These are phyloP conservation scores for Erebia ligea DNA, from an alignment of 2,888 invertebrate genomes.

Conservation along the genomic window DNA sequence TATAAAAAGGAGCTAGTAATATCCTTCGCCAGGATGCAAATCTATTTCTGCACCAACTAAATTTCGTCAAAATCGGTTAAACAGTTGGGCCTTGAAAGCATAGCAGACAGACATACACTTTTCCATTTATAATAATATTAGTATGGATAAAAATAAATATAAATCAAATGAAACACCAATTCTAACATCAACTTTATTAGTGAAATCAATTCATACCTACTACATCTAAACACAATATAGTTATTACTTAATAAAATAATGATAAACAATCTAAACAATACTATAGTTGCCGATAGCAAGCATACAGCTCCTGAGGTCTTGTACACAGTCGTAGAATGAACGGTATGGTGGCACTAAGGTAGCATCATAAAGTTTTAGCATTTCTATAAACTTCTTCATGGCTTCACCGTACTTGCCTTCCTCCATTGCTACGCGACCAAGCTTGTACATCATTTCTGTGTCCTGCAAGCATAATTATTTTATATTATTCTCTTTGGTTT, in stretches of 20 bases:
- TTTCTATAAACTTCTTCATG: conserved; percentile 85
- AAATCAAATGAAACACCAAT: background rate
- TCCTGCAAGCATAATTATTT: conserved; percentile 73
- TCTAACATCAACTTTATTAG: background rate
- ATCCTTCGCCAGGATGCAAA: no score
- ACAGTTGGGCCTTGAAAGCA: no score
- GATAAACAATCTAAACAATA: conserved; percentile 51
- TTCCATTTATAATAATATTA: no score
- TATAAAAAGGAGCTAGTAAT: no score
- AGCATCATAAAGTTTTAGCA: conserved; percentile 86
- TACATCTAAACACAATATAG: background rate
- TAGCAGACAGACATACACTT: no score
- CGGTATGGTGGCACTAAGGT: conserved; percentile 88
- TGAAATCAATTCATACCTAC: background rate
- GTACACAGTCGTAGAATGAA: conserved; percentile 90
- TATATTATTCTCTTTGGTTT: no score
- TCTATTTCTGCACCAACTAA: no score
- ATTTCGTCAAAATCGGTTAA: no score
- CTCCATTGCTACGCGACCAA: conserved; percentile 84
- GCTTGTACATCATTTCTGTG: conserved; percentile 86
- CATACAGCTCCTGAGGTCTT: conserved; percentile 87
- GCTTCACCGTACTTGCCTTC: conserved; percentile 85
- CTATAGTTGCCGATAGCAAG: conserved; percentile 86
- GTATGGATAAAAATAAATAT: background rate
- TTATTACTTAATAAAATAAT: conserved; percentile 12